These are phyloP conservation scores for Aporrectodea caliginosa DNA, from an alignment of 1,140 invertebrate species.

Conservation along the genomic window DNA sequence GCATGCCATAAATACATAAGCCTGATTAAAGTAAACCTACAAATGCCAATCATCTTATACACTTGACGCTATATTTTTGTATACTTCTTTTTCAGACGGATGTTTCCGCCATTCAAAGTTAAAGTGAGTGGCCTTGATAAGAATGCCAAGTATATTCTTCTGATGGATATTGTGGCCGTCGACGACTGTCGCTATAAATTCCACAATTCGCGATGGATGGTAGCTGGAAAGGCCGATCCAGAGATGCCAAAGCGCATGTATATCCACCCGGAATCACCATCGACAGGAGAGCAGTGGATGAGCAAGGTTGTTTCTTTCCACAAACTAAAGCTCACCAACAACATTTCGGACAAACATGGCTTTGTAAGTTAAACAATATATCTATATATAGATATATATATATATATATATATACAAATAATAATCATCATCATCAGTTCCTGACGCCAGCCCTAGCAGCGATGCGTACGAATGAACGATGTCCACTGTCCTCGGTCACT, in stretches of 20 bases:
- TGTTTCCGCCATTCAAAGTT: constrained; percentile 54
- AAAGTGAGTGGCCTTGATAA: constrained; percentile 69
- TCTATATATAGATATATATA: too few species aligned
- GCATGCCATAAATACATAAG: constrained; percentile 41
- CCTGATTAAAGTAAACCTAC: background rate
- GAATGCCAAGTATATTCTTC: constrained; percentile 94
- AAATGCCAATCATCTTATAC: background rate
- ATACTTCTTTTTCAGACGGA: constrained; percentile 48
- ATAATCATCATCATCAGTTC: too few species aligned
- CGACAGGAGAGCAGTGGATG: constrained; percentile 80
- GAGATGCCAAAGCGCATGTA: constrained; percentile 91
- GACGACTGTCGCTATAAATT: constrained; percentile 96
- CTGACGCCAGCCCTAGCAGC: too few species aligned
- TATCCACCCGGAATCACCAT: constrained; percentile 80
- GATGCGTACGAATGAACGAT: too few species aligned
- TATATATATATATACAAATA: too few species aligned
- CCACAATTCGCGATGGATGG: constrained; percentile 91
- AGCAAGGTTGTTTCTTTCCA: constrained; percentile 83
- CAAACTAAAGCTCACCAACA: constrained; percentile 86
- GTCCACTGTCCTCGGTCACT: too few species aligned
- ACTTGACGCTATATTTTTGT: constrained; percentile 10
- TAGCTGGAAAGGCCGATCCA: constrained; percentile 79
- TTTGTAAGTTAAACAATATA: constrained; percentile 95
- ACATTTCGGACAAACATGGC: constrained; percentile 99
- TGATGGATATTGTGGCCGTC: constrained; percentile 93